Conservation (phyloP, 2,888 invertebrate genomes). For the Pheosia gnoma region DNA sequence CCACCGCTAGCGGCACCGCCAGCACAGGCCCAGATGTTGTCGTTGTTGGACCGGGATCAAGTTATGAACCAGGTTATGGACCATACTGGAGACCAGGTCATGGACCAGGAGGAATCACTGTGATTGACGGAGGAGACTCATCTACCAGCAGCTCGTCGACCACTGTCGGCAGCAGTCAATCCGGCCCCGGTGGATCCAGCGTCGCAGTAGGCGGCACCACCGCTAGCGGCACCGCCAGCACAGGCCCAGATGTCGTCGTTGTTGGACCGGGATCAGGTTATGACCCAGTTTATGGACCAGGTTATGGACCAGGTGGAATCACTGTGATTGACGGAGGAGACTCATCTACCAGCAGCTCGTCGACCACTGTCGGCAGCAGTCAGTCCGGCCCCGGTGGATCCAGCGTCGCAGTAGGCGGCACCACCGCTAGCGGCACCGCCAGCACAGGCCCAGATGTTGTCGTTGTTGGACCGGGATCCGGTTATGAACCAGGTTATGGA, state of each 20-base stretch:
- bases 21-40: background rate
- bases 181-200: background rate
- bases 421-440: background rate
- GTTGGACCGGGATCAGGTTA: too few relatives aligned
- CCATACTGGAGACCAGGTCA: too few relatives aligned
- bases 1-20: background rate
- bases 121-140: background rate
- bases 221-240: background rate
- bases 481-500: background rate
- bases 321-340: background rate
- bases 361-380: slow-evolving; percentile 1
- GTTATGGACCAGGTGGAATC: background rate
- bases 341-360: too few relatives aligned
- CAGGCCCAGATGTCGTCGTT: background rate
- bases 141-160: background rate
- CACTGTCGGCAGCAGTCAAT: background rate
- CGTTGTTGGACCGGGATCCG: background rate
- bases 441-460: background rate
- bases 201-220: background rate
- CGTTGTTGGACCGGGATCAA: background rate
- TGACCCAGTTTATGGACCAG: too few relatives aligned
- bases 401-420: background rate
- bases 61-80: too few relatives aligned
- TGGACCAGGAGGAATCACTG: background rate
- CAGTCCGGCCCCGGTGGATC: too few relatives aligned